Conservation (phyloP, 2,888 invertebrate genomes). For the Griposia aprilina region DNA sequence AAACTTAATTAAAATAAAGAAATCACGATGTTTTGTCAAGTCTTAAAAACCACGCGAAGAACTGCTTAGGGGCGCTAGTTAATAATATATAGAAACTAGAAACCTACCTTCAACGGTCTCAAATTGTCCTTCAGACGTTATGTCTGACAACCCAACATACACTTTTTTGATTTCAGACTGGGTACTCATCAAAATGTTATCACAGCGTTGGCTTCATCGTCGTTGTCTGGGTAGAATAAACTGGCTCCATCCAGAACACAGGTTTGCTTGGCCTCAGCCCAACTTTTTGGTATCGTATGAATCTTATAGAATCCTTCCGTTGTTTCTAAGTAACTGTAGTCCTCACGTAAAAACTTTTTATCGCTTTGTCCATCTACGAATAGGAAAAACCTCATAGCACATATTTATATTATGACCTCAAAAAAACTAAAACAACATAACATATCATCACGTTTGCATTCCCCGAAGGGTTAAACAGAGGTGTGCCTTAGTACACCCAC, state of each 20-base stretch:
- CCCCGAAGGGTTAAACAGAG: too few relatives aligned
- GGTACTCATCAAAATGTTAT: background rate
- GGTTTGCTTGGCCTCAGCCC: slow-evolving; percentile 7
- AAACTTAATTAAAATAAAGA: too few relatives aligned
- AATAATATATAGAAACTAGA: background rate
- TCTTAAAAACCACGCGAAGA: too few relatives aligned
- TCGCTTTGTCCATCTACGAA: slow-evolving; percentile 17
- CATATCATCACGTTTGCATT: too few relatives aligned
- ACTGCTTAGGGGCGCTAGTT: too few relatives aligned
- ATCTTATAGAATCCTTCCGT: slow-evolving; percentile 21
- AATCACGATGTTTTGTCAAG: too few relatives aligned
- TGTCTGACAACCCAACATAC: slow-evolving; percentile 17
- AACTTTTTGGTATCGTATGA: background rate
- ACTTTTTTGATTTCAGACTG: background rate
- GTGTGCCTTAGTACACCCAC: too few relatives aligned
- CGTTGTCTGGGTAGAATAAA: slow-evolving; percentile 14
- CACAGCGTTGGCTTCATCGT: slow-evolving; percentile 17
- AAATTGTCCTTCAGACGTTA: slow-evolving; percentile 10
- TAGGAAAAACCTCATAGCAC: background rate
- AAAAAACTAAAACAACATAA: too few relatives aligned
- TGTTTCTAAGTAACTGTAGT: slow-evolving; percentile 26
- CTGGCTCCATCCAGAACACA: slow-evolving; percentile 31
- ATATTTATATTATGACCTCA: too few relatives aligned
- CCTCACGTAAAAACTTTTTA: slow-evolving; percentile 11
- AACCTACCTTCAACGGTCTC: slow-evolving; percentile 10